Evolutionary conservation across 2,113 vertebrate species (phyloP), one percentile per base, ranked within the genome.

Genomic region (Phoenicopterus ruber): DNA sequence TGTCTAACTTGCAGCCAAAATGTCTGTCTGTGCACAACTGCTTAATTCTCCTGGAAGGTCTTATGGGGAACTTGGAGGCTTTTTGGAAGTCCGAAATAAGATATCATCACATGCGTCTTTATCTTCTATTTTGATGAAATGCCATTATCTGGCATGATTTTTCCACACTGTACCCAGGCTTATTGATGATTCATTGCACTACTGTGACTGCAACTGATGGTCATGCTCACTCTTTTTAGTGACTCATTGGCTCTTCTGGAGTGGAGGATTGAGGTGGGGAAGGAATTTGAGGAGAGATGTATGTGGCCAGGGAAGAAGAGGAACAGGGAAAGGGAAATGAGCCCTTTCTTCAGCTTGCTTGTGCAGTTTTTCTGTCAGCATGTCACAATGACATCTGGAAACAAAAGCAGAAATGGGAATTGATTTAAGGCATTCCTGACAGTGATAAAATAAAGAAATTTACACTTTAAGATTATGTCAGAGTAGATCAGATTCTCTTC

Each of bases 191-290:
- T 13, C 5, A 15, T 15, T 52, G 38, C 1, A 10, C 19, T 17
- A 10, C 52, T 42, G 71, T 32, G 38, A 10, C 42, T 54, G 55
- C 49, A 54, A 1, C 73, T 4, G 62, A 1, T 24, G n/a, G 11
- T n/a, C 2, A 0, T 13, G 11, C 42, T 67, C 0, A 1, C 29
- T 83, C 38, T 13, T 46, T 42, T 21, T 10, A 44, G 46, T 12
- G 54, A 42, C 57, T 70, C 25, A 7, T 7, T 88, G 76, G 17
- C 59, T 76, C 14, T 71, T 24, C 14, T 3, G 2, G 44, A 28
- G 17, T 15, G 16, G 18, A 20, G 22, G 21, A 6, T 10, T 22
- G 79, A 66, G 16, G 19, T 70, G 76, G 38, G 17, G 11, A 18
- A 42, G 44, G 52, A 44, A 38, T 19, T 52, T 7, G 32, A 9